Percentiles rank a stretch among this genome's conserved stretches.
These are phyloP conservation scores for Copsychus sechellarum DNA, from an alignment of 2,113 vertebrate genomes.

Conservation along the genomic window DNA sequence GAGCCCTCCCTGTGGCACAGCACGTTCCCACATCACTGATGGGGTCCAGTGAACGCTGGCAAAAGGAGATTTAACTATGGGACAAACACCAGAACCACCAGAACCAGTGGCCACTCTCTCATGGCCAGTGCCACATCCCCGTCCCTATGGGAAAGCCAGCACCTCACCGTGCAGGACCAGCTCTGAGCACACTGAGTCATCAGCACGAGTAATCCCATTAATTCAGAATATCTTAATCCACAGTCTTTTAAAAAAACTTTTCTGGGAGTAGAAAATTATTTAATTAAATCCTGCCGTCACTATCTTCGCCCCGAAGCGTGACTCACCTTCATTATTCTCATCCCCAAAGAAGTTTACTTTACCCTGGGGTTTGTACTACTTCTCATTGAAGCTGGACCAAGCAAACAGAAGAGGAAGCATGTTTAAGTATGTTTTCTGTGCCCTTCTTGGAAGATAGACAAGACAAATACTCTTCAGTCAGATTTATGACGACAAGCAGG, in stretches of 20 bases:
- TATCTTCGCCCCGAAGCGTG: background rate
- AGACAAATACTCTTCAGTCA: slow-evolving; percentile 75
- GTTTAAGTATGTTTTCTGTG: slow-evolving; percentile 71
- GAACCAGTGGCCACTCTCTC: background rate
- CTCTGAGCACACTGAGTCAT: slow-evolving; percentile 9
- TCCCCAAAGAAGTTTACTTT: slow-evolving; percentile 72
- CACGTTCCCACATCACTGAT: background rate
- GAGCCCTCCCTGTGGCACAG: background rate
- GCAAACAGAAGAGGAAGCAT: slow-evolving; percentile 73
- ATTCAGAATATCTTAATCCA: slow-evolving; percentile 6
- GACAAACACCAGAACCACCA: background rate
- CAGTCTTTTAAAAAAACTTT: background rate
- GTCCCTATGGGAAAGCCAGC: background rate
- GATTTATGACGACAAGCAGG: slow-evolving; percentile 72
- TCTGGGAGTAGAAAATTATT: slow-evolving; percentile 15
- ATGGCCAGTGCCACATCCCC: fast-evolving
- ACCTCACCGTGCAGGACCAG: background rate
- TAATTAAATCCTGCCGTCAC: slow-evolving; percentile 8
- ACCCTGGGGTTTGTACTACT: slow-evolving; percentile 69
- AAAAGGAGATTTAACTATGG: background rate
- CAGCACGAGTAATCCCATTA: slow-evolving; percentile 6
- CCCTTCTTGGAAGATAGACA: slow-evolving; percentile 73
- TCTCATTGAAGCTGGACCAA: slow-evolving; percentile 53
- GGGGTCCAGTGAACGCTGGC: background rate
- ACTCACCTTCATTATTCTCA: slow-evolving; percentile 47